A percentile compares a stretch with the other conserved stretches of the same genome.
phyloP scores from a whole-genome alignment of 92 coral and sea anemone species.

The Anthopleura xanthogrammica region DNA sequence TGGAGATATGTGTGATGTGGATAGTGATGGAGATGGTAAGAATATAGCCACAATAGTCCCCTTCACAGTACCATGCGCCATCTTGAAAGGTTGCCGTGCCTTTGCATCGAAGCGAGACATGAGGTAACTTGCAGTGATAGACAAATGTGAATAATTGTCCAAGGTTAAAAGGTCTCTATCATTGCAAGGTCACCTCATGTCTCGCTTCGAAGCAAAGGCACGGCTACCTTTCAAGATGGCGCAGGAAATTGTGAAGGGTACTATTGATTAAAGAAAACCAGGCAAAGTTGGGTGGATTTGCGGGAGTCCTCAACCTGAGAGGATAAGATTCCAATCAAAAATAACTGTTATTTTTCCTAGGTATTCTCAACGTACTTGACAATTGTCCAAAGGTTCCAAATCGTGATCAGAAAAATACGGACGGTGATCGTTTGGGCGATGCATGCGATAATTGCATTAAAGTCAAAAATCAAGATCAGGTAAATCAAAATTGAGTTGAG shows the following conservation, averaged over 20 bases:
- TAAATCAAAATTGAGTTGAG: not conserved
- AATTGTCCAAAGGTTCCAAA: conserved; percentile 87
- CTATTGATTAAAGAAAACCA: too few relatives aligned
- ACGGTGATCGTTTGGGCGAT: conserved; percentile 77
- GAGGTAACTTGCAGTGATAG: too few relatives aligned
- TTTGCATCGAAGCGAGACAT: too few relatives aligned
- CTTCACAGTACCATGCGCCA: too few relatives aligned
- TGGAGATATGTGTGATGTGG: conserved; percentile 81
- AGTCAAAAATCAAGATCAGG: conserved; percentile 76
- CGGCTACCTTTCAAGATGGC: too few relatives aligned
- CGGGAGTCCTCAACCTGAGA: not conserved
- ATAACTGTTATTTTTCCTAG: conserved; percentile 28
- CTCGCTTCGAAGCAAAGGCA: too few relatives aligned
- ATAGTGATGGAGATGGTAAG: conserved; percentile 88
- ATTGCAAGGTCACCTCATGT: too few relatives aligned
- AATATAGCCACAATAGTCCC: too few relatives aligned
- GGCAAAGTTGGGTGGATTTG: not conserved
- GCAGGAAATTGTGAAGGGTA: too few relatives aligned
- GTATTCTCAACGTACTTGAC: conserved; percentile 67
- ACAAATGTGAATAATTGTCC: too few relatives aligned
- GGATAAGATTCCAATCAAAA: not conserved
- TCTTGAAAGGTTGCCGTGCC: too few relatives aligned
- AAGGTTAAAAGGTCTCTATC: too few relatives aligned
- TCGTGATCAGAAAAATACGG: conserved; percentile 67
- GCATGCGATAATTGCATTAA: conserved; percentile 88